Percentiles rank a stretch among this genome's conserved stretches.
Evolutionary conservation across 1,140 invertebrate species (phyloP).

Genomic region (Battus philenor): DNA sequence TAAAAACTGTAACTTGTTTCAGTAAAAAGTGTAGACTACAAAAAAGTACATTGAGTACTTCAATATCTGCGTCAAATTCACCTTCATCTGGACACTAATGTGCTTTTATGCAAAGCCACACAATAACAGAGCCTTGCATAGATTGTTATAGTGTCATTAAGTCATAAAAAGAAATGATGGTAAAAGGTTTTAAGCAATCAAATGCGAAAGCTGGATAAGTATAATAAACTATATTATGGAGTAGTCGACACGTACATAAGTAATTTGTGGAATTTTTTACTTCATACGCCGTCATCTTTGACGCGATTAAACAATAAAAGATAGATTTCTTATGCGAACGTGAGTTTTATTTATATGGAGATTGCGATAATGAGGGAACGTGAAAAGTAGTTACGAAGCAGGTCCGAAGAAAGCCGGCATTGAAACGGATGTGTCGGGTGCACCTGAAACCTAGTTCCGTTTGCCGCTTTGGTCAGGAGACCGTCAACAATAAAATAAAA

Average conservation of each 20-base stretch:
- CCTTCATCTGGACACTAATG: too few relatives aligned
- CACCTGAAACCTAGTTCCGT: slow-evolving; percentile 66
- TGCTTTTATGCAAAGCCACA: background rate
- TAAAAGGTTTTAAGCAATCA: slow-evolving; percentile 39
- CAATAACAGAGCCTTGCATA: background rate
- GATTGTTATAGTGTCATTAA: slow-evolving; percentile 24
- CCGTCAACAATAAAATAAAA: slow-evolving; percentile 56
- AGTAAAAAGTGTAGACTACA: too few relatives aligned
- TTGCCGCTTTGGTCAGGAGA: slow-evolving; percentile 34
- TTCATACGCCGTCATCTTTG: slow-evolving; percentile 31
- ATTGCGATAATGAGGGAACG: slow-evolving; percentile 5
- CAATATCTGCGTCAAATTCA: too few relatives aligned
- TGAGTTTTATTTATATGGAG: background rate
- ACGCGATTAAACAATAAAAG: slow-evolving; percentile 16
- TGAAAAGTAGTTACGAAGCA: slow-evolving; percentile 15
- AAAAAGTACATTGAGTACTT: too few relatives aligned
- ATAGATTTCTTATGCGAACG: background rate
- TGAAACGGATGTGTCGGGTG: slow-evolving; percentile 47
- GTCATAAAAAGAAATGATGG: slow-evolving; percentile 37
- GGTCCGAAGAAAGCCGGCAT: slow-evolving; percentile 40
- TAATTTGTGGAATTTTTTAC: slow-evolving; percentile 51
- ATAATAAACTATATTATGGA: slow-evolving; percentile 52
- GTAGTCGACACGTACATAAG: slow-evolving; percentile 49
- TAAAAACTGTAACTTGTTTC: too few relatives aligned
- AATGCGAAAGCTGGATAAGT: slow-evolving; percentile 33